Percentiles rank a stretch among this genome's conserved stretches.
Conservation (phyloP, 2,797 vertebrate species). For the Notoglanidium macrostoma region DNA sequence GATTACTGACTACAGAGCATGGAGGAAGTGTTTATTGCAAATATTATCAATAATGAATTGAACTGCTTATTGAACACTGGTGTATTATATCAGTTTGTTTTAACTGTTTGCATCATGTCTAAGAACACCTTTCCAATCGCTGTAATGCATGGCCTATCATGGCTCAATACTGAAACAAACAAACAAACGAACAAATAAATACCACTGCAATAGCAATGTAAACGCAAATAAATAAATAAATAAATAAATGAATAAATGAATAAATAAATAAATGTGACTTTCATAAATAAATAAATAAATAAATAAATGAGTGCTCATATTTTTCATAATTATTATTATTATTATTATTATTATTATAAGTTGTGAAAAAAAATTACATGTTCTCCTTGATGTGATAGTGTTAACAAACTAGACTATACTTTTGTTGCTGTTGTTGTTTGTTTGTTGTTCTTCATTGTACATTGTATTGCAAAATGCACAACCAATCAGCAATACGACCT, state of each 20-base stretch:
- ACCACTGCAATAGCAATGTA: too few relatives aligned
- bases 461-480: neutral
- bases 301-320: too few relatives aligned
- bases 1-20: neutral
- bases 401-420: neutral
- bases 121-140: neutral
- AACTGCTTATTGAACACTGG: neutral
- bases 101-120: neutral
- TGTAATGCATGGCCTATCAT: neutral
- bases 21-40: neutral
- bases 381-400: neutral
- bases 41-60: conserved; percentile 5
- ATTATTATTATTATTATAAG: neutral
- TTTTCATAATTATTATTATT: neutral
- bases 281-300: too few relatives aligned
- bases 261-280: too few relatives aligned
- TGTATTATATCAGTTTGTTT: neutral
- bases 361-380: neutral
- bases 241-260: neutral
- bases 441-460: neutral
- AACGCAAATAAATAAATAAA: neutral
- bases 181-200: neutral
- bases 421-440: neutral
- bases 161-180: neutral
- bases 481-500: neutral